A percentile compares a stretch with the other conserved stretches of the same genome.
Conservation (phyloP, 2,113 vertebrate species). For the Phaethornis superciliosus region DNA sequence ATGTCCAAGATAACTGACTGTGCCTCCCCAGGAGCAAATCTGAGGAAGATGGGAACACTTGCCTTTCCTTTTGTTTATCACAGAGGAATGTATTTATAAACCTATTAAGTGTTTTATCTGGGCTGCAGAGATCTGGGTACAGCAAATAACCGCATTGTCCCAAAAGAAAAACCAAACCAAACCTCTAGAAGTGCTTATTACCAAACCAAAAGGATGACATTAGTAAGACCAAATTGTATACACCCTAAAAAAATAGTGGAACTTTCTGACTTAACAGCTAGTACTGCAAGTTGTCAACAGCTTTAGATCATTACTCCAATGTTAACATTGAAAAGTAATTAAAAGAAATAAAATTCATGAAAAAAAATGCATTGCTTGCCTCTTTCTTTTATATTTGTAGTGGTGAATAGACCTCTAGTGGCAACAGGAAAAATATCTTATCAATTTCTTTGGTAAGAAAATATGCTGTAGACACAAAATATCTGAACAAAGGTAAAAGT, state of each 20-base stretch:
- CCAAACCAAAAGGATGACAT: background rate
- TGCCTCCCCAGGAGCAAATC: background rate
- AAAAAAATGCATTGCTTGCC: background rate
- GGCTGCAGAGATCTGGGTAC: accelerated
- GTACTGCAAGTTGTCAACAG: background rate
- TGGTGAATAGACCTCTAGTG: constrained; percentile 78
- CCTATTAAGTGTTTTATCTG: background rate
- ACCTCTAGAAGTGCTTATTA: background rate
- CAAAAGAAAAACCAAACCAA: background rate
- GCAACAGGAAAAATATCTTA: constrained; percentile 57
- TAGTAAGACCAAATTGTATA: background rate
- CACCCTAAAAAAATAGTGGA: background rate
- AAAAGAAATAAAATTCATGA: background rate
- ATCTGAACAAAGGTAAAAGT: background rate
- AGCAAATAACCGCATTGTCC: background rate
- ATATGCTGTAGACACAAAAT: background rate
- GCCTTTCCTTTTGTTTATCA: background rate
- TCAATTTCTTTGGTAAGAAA: background rate
- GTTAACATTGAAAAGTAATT: background rate
- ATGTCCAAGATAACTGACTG: background rate
- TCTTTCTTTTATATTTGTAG: constrained; percentile 52
- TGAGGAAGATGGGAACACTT: background rate
- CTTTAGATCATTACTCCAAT: background rate
- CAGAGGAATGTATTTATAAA: background rate
- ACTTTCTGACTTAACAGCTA: background rate